Conservation (phyloP, 2,113 vertebrate species). For the Romanogobio albipinnatus region DNA sequence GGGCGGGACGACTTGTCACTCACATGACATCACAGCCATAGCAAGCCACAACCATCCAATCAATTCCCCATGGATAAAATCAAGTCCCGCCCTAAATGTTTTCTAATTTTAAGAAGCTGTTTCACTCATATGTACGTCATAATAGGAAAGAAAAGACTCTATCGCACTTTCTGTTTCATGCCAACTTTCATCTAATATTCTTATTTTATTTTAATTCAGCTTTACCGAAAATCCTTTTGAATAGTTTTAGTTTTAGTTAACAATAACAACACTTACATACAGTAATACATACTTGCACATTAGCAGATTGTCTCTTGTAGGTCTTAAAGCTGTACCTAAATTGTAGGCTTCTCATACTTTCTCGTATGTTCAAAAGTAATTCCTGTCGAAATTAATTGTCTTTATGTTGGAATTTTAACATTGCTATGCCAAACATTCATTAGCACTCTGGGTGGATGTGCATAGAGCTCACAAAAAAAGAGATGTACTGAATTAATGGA, state of each 20-base stretch:
- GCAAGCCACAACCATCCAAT: no score
- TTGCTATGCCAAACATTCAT: constrained; percentile 22
- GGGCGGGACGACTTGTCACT: no score
- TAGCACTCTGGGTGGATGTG: constrained; percentile 14
- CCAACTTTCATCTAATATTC: background rate
- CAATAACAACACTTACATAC: no score
- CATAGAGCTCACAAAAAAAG: constrained; percentile 30
- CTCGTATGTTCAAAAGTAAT: background rate
- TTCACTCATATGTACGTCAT: no score
- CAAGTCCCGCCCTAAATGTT: no score
- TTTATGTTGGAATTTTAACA: background rate
- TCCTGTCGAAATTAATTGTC: background rate
- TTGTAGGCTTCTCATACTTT: background rate
- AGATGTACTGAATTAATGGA: constrained; percentile 27
- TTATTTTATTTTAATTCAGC: background rate
- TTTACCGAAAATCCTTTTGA: background rate
- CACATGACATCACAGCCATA: no score
- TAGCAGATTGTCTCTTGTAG: background rate
- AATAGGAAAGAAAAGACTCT: no score
- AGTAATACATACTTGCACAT: background rate
- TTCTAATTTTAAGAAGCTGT: no score
- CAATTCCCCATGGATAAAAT: no score
- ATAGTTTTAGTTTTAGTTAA: background rate
- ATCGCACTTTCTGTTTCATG: no score
- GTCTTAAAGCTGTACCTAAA: background rate